These are phyloP conservation scores for Orchesellides sinensis DNA, from an alignment of 2,888 invertebrate species.

Conservation along the genomic window DNA sequence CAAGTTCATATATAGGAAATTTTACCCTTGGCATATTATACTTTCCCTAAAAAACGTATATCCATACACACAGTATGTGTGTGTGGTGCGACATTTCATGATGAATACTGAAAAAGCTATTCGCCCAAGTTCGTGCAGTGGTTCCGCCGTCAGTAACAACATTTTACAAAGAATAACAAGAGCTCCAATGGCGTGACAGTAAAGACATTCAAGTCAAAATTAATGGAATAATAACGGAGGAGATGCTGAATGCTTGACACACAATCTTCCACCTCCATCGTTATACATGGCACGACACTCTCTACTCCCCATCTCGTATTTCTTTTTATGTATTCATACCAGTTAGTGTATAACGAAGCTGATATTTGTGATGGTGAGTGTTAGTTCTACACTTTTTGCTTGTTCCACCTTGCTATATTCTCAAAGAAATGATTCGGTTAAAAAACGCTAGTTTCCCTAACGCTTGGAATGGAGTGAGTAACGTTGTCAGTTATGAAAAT, in stretches of 20 bases:
- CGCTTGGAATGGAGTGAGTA: conserved; percentile 16
- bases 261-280: not conserved
- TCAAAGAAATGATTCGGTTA: not conserved
- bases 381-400: too few species aligned
- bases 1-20: not conserved
- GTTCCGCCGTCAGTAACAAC: not conserved
- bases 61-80: too few species aligned
- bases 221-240: conserved; percentile 50
- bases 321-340: conserved; percentile 10
- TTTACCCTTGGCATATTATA: not conserved
- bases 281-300: not conserved
- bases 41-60: too few species aligned
- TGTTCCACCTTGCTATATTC: too few species aligned
- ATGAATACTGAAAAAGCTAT: conserved; percentile 37
- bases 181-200: conserved; percentile 33
- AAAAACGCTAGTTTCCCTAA: not conserved
- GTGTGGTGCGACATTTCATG: conserved; percentile 35
- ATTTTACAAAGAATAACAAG: not conserved
- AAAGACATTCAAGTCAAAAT: conserved; percentile 48
- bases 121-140: not conserved
- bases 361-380: not conserved
- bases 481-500: conserved; percentile 56
- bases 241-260: conserved; percentile 21
- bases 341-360: not conserved
- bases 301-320: not conserved